Evolutionary conservation across 2,113 vertebrate genomes (phyloP), one percentile per base, ranked within the genome.

Genomic region (Tetrax tetrax): DNA sequence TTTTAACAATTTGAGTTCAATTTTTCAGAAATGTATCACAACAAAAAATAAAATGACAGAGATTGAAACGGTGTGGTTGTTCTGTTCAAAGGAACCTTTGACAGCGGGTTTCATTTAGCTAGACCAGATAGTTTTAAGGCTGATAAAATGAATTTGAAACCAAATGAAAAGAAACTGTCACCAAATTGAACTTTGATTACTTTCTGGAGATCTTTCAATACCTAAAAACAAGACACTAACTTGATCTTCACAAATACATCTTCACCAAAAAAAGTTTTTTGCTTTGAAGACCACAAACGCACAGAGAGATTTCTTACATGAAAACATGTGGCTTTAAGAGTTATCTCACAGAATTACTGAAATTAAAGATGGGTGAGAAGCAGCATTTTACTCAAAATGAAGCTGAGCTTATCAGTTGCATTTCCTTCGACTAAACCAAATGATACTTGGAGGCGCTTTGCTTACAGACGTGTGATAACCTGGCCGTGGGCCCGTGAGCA

Each of bases 51-150:
- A 80, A 87, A 92, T 72, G 95, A 92, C 90, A 92, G 87, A 93
- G 93, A 79, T 80, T 96, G 86, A 64, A 96, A 37, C 65, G 43
- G 56, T 75, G 79, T 89, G 63, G 90, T 84, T 57, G 94, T 94
- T 96, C 95, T 87, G 56, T 97, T 71, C 3, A 12, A 69, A 93
- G 86, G 77, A 78, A 43, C 75, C 91, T 87, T 63, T 95, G 92
- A 92, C 90, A 96, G 70, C 68, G 68, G 71, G 82, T 97, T 95
- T 96, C 83, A 95, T 97, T 96, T 96, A 96, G 76, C 95, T 76
- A 81, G 35, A 88, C 48, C 63, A 79, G 78, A 74, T 72, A 43
- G 71, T 92, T 69, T 84, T 95, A 90, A 87, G 60, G 79, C 77
- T 96, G 87, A 93, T 88, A 90, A 89, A 95, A 94, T 80, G 74